phyloP scores from a whole-genome alignment of 2,888 invertebrate species.

The Archips xylosteana region DNA sequence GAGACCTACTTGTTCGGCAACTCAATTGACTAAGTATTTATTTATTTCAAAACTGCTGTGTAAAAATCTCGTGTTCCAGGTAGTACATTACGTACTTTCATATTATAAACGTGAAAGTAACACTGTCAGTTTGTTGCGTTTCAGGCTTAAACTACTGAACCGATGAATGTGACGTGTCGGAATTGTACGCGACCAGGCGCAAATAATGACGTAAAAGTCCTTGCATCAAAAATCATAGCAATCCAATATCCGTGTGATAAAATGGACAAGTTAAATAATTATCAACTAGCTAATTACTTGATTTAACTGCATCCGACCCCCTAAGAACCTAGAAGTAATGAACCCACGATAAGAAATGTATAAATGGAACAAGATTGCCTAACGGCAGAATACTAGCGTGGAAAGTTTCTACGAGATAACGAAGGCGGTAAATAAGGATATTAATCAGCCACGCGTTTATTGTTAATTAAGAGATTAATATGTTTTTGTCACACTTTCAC shows the following conservation, averaged over 20 bases:
- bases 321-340: conserved; percentile 34
- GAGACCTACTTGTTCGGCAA: no score
- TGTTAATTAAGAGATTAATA: conserved; percentile 24
- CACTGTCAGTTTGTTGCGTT: no score
- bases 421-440: conserved; percentile 54
- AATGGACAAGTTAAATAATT: conserved; percentile 7
- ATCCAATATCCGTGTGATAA: neutral
- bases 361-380: conserved; percentile 37
- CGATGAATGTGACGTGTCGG: no score
- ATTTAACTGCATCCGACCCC: conserved; percentile 34
- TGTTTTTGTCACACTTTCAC: conserved; percentile 26
- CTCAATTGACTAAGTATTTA: no score
- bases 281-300: conserved; percentile 5
- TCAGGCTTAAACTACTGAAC: no score
- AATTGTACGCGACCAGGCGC: no score
- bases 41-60: no score
- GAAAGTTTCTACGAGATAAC: conserved; percentile 61
- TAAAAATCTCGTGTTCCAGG: no score
- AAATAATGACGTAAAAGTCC: neutral
- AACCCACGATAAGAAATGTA: conserved; percentile 41
- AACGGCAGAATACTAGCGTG: conserved; percentile 47
- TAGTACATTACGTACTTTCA: no score
- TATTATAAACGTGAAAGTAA: no score
- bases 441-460: conserved; percentile 48
- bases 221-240: neutral